phyloP scores from a whole-genome alignment of 2,797 vertebrate species.

The Meda fulgida region DNA sequence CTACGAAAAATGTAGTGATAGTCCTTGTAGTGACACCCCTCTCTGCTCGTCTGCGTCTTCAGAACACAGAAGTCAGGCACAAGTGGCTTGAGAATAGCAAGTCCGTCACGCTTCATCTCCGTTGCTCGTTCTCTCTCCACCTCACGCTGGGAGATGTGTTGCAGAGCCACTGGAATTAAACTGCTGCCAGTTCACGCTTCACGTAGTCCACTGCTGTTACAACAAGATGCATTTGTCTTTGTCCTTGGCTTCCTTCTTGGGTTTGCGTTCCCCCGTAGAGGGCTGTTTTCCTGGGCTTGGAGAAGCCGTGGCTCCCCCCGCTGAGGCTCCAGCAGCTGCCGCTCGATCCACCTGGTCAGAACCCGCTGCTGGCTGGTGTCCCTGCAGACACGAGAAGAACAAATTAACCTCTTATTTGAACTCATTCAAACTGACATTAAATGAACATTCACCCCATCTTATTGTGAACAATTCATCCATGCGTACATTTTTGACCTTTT shows the following conservation, averaged over 20 bases:
- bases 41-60: conserved; percentile 76
- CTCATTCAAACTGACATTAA: background rate
- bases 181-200: conserved; percentile 57
- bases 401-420: background rate
- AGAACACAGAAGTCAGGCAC: conserved; percentile 87
- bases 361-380: conserved; percentile 65
- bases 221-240: conserved; percentile 95
- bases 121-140: conserved; percentile 64
- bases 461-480: background rate
- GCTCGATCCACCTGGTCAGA: conserved; percentile 53
- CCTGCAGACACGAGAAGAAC: conserved; percentile 51
- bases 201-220: conserved; percentile 76
- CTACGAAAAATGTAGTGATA: conserved; percentile 80
- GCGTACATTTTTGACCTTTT: background rate
- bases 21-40: conserved; percentile 74
- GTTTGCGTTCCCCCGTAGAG: conserved; percentile 86
- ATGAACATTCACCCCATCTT: background rate
- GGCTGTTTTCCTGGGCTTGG: conserved; percentile 88
- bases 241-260: conserved; percentile 87
- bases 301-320: conserved; percentile 67
- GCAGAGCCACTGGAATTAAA: conserved; percentile 70
- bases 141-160: conserved; percentile 66
- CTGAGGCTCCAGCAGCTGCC: conserved; percentile 54
- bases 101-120: conserved; percentile 67
- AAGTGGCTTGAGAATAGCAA: conserved; percentile 89